Conservation (phyloP, 2,113 vertebrate species). For the Cervus canadensis region DNA sequence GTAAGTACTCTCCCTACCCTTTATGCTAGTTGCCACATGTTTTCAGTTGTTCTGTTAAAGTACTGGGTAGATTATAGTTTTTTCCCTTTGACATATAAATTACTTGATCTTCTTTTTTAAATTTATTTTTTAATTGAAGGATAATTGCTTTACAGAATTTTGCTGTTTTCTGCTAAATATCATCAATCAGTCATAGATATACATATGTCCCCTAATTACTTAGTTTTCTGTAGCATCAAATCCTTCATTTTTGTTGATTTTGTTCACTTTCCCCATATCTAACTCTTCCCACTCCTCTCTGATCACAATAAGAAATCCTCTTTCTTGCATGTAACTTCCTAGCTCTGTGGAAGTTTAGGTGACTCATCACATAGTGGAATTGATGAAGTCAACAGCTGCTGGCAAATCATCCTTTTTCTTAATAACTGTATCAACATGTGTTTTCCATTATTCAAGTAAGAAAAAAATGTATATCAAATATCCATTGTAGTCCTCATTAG, state of each 20-base stretch:
- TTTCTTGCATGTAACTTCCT: conserved; percentile 26
- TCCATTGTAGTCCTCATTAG: neutral
- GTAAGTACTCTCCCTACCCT: neutral
- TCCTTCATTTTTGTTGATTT: neutral
- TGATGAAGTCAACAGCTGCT: conserved; percentile 66
- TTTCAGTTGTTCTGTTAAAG: neutral
- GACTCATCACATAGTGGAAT: conserved; percentile 42
- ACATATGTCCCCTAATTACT: neutral
- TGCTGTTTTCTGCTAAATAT: neutral
- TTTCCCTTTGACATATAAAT: neutral
- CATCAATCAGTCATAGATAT: neutral
- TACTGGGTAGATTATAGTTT: neutral
- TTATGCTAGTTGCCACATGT: neutral
- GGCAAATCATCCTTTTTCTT: conserved; percentile 48
- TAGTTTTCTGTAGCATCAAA: neutral
- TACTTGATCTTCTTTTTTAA: neutral
- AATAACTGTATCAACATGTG: conserved; percentile 64
- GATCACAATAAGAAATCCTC: neutral
- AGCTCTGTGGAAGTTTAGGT: conserved; percentile 33
- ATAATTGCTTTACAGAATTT: neutral
- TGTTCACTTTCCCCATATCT: neutral
- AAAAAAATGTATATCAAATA: conserved; percentile 41
- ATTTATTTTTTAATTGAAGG: neutral
- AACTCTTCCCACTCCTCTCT: neutral
- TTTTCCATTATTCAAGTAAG: conserved; percentile 56